Base-by-base conservation (phyloP, 2,888 invertebrate species). In the Galeopsomyia nigrocyanea region DNA sequence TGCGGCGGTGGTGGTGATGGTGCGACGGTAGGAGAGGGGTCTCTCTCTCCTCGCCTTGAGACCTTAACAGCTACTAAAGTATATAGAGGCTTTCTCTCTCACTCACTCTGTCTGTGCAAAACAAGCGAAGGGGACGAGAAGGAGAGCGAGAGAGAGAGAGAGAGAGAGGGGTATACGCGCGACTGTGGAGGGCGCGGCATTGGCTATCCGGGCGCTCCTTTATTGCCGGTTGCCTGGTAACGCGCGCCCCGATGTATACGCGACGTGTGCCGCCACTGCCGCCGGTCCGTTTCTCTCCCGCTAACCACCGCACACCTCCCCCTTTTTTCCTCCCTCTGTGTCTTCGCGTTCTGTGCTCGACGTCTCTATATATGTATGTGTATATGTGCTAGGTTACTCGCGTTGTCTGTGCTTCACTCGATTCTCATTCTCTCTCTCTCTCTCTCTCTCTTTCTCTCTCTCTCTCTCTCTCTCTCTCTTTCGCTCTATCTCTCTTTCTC, bases 61-160 rank as follows among this genome's bases (percentile, higher is more conserved):
- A 80, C 83, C 81, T 84, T 85, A 86, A 86, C 85, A 86, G 86
- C 86, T 83, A 86, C 85, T 86, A 85, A 86, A 84, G 84, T 80
- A 79, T 82, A 82, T 83, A 82, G 10, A 19, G 47, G 60, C 26
- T 31, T 9, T 58, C 83, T 82, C 79, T 77, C 78, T 81, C 82
- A 79, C 83, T 84, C 82, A 83, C 78, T 77, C 3, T 82, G 80
- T 82, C 82, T 80, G 82, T 79, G 68, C 68, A 81, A 84, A 86
- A 85, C 84, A 84, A 85, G 83, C 46, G 46, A 83, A 83, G 82
- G 80, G 82, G 82, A 82, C n/a, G 31, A 56, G 46, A 19, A 22
- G n/a, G 21, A 31, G n/a, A 47, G 39, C 6, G 50, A 62, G 55
- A n/a, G 55, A 55, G 55, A 19, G 49, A n/a, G 49, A 7, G 66